Percentiles rank a stretch among this genome's conserved stretches.
Evolutionary conservation across 2,113 vertebrate species (phyloP).

Genomic region (Thalassoma bifasciatum): DNA sequence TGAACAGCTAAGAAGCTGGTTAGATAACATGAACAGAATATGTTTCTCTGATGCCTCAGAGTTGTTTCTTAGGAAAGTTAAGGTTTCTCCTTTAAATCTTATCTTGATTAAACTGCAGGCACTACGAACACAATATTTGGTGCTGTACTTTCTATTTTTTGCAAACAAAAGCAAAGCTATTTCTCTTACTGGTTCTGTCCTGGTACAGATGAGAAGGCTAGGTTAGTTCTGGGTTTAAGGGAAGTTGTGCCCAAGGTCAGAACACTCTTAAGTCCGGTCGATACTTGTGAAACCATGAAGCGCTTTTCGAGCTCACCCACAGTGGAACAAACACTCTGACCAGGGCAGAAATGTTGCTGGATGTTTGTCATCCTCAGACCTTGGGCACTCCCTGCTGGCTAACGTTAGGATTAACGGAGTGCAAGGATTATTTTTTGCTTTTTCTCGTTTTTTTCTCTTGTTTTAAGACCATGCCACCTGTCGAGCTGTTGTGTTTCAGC

Average conservation of each 20-base stretch:
- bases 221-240: constrained; percentile 64
- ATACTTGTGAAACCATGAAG: constrained; percentile 1
- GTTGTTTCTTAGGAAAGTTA: constrained; percentile 12
- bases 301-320: neutral
- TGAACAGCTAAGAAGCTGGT: constrained; percentile 85
- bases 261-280: neutral
- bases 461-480: constrained; percentile 28
- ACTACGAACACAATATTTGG: constrained; percentile 47
- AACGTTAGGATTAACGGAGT: constrained; percentile 68
- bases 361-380: constrained; percentile 37
- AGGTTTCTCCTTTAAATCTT: constrained; percentile 9
- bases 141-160: constrained; percentile 47
- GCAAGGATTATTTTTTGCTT: constrained; percentile 43
- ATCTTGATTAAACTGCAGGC: constrained; percentile 41
- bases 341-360: neutral
- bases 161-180: constrained; percentile 54
- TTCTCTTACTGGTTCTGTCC: constrained; percentile 70
- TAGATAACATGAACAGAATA: constrained; percentile 84
- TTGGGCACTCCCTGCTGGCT: constrained; percentile 70
- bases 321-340: neutral
- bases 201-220: constrained; percentile 77
- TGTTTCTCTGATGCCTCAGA: constrained; percentile 67
- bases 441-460: neutral
- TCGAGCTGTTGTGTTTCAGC: constrained; percentile 9
- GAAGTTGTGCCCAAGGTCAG: constrained; percentile 58